Evolutionary conservation across 2,113 vertebrate species (phyloP), one percentile per base, ranked within the genome.

Genomic region (Haemorhous mexicanus): DNA sequence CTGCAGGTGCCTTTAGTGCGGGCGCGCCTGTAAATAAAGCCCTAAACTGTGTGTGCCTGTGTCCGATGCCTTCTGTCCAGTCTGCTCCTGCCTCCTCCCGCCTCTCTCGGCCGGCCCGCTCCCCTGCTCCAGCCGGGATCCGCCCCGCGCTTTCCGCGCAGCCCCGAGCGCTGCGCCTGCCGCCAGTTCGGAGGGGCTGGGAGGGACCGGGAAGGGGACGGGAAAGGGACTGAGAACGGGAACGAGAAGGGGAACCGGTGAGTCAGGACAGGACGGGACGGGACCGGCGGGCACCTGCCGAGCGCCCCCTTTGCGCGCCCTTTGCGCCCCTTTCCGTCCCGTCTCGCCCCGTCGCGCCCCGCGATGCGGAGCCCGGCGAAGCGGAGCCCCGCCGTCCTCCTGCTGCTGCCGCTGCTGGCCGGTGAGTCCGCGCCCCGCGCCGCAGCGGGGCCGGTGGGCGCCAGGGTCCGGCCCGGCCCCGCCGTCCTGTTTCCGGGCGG

Each of bases 131-230:
- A 80, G 93, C 80, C 90, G 87, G 76, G 93, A 89, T 95, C 94
- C 95, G 95, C 73, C 92, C 94, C 95, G 94, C 87, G 68, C 90
- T 89, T 93, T 94, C 87, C 92, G 90, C 90, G 73, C 92, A 91
- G 92, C 94, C 87, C 94, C 63, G 62, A 90, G 67, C 53, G 32
- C 69, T 61, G 43, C 39, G 39, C 78, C 92, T 58, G 78, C 92
- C 58, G 82, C 93, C 77, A 93, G 69, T 77, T 35, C 59, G 61
- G 72, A n/a, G 50, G 72, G 80, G 56, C 63, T 22, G 28, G 72
- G 39, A 50, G 59, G 70, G 55, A 39, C 24, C 61, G 79, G 68
- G 81, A 83, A 69, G 58, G 74, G 44, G 58, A 22, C 22, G 27
- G 70, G 62, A 27, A 58, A 35, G n/a, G 53, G 62, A 70, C 20